These are phyloP conservation scores for Perizoma flavofasciatum DNA, from an alignment of 2,888 invertebrate genomes.

Conservation along the genomic window DNA sequence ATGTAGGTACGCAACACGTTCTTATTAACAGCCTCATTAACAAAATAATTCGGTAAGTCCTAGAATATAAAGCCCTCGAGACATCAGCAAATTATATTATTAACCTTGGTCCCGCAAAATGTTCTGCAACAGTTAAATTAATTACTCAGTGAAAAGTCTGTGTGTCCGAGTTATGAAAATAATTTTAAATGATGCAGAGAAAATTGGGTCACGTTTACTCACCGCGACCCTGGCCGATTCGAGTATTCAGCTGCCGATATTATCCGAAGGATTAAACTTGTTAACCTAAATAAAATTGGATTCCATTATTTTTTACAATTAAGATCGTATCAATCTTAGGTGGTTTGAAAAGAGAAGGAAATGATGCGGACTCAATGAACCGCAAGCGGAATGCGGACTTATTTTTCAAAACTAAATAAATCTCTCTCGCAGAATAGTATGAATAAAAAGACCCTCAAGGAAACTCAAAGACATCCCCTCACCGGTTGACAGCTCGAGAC, in stretches of 20 bases:
- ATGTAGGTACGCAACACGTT: no score
- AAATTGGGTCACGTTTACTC: slow-evolving; percentile 37
- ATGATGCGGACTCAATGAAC: slow-evolving; percentile 35
- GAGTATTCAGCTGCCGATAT: slow-evolving; percentile 35
- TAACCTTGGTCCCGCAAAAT: slow-evolving; percentile 24
- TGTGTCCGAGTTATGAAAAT: slow-evolving; percentile 26
- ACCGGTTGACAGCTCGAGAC: slow-evolving; percentile 76
- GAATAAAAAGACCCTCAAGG: slow-evolving; percentile 77
- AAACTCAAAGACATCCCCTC: slow-evolving; percentile 73
- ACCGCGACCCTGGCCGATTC: slow-evolving; percentile 39
- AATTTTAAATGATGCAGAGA: slow-evolving; percentile 27
- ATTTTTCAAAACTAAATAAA: slow-evolving; percentile 65
- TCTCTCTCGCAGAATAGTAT: slow-evolving; percentile 59
- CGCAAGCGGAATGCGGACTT: slow-evolving; percentile 36
- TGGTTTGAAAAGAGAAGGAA: slow-evolving; percentile 19
- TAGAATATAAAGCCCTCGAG: background rate
- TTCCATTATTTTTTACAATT: slow-evolving; percentile 19
- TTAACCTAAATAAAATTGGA: slow-evolving; percentile 35
- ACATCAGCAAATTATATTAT: slow-evolving; percentile 21
- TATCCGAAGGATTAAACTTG: slow-evolving; percentile 34
- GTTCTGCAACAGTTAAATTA: slow-evolving; percentile 28
- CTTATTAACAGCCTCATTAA: background rate
- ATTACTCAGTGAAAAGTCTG: slow-evolving; percentile 25
- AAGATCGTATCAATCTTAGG: slow-evolving; percentile 9
- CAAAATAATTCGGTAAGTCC: background rate